A percentile compares a stretch with the other conserved stretches of the same genome.
phyloP scores from a whole-genome alignment of 1,140 invertebrate species.

The Spodoptera litura region DNA sequence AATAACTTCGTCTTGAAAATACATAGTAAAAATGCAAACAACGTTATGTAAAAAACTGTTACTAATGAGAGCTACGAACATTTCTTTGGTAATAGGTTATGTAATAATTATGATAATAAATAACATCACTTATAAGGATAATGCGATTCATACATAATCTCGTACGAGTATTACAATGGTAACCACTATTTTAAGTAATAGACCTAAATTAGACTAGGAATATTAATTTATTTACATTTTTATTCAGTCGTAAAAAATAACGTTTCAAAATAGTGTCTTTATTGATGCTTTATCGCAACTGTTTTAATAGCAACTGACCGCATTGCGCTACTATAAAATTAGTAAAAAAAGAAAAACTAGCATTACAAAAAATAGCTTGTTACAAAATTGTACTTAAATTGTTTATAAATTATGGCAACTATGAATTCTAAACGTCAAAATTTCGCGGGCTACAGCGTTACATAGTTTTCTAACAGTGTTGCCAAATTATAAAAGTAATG shows the following conservation, averaged over 20 bases:
- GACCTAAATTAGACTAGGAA: constrained; percentile 68
- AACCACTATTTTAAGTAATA: constrained; percentile 72
- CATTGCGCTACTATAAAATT: background rate
- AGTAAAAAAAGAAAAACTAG: background rate
- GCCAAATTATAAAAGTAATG: constrained; percentile 5
- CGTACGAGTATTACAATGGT: constrained; percentile 67
- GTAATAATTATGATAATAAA: constrained; percentile 11
- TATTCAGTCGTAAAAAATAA: constrained; percentile 72
- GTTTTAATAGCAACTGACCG: constrained; percentile 37
- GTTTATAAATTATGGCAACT: constrained; percentile 13
- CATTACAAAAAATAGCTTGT: background rate
- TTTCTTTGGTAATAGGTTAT: constrained; percentile 50
- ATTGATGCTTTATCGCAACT: background rate
- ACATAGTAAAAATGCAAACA: constrained; percentile 12
- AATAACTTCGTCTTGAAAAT: background rate
- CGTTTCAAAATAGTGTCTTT: constrained; percentile 35
- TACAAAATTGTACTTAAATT: constrained; percentile 28
- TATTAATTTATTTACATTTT: constrained; percentile 76
- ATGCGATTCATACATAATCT: constrained; percentile 14
- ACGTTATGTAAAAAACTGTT: background rate
- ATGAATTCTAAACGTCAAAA: constrained; percentile 23
- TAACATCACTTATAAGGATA: constrained; percentile 9
- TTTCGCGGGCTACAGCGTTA: too few relatives aligned
- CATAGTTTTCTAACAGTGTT: constrained; percentile 9
- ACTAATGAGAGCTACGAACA: constrained; percentile 18